These are phyloP conservation scores for Halcyon malimbica DNA, from an alignment of 2,113 vertebrate species.

Conservation along the genomic window DNA sequence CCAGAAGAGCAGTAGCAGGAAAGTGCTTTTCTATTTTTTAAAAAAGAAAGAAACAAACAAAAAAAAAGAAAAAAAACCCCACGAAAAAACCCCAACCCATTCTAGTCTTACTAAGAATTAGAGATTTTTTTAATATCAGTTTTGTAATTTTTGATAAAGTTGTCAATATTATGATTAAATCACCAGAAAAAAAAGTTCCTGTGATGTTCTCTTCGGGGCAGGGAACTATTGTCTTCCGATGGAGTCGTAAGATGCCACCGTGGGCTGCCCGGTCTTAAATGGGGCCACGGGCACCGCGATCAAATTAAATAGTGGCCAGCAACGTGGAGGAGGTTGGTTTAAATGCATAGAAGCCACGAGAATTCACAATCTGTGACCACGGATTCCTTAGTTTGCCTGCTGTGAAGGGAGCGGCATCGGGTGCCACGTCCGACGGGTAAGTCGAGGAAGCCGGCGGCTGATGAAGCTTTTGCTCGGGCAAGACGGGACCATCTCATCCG, in stretches of 20 bases:
- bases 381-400: background rate
- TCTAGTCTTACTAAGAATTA: conserved; percentile 75
- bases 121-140: conserved; percentile 74
- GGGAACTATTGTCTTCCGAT: conserved; percentile 17
- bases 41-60: background rate
- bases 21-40: conserved; percentile 74
- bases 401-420: background rate
- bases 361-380: background rate
- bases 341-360: background rate
- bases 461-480: fast-evolving
- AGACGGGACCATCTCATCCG: background rate
- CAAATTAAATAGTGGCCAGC: background rate
- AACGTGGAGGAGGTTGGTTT: background rate
- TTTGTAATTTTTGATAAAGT: conserved; percentile 79
- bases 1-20: conserved; percentile 70
- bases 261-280: background rate
- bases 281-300: background rate
- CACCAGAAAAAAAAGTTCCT: conserved; percentile 71
- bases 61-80: background rate
- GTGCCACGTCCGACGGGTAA: background rate
- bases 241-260: background rate
- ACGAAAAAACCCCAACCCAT: background rate
- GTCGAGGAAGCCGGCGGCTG: background rate
- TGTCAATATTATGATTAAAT: conserved; percentile 77
- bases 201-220: conserved; percentile 75